Evolutionary conservation across 2,113 vertebrate species (phyloP), one percentile per base, ranked within the genome.

Genomic region (Dasyurus viverrinus): DNA sequence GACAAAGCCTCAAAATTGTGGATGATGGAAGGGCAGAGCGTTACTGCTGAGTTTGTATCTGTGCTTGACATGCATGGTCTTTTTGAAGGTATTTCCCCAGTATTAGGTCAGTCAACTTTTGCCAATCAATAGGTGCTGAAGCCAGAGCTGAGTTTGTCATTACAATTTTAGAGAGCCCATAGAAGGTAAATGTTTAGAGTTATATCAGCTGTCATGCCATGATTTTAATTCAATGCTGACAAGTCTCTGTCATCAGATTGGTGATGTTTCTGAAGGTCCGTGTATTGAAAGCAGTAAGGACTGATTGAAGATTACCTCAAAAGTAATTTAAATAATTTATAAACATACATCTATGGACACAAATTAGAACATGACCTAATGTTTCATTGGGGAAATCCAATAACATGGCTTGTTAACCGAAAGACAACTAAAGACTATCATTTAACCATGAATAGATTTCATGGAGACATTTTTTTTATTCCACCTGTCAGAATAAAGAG

Each of bases 401-500:
- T 96, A 96, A 91, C 1, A 46, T 7, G 12, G 53, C 23, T 94
- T 90, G 48, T 90, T 97, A 89, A 92, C 8, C 8, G 57, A 95
- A 97, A 96, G 97, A 97, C 97, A 91, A 91, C 68, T 84, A 96
- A 96, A 98, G 96, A 95, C 94, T 92, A 54, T 97, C 91, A 24
- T 50, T 94, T 96, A 89, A 89, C 94, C 97, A 96, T 97, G 95
- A 98, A 98, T 96, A 94, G 92, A 95, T 98, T 98, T 98, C 96
- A 98, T 89, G 92, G 94, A 96, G 96, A 96, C 89, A 95, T 98
- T 98, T 98, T 97, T 95, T 97, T 97, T 97, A 94, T 8, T 94
- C 98, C 94, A 97, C 68, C 93, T 98, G 92, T 97, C 2, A 92
- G 93, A 97, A 95, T 94, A 97, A 96, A 95, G 93, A 94, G 90